A percentile compares a stretch with the other conserved stretches of the same genome.
Evolutionary conservation across 2,797 vertebrate genomes (phyloP).

Genomic region (Melanotaenia boesemani): DNA sequence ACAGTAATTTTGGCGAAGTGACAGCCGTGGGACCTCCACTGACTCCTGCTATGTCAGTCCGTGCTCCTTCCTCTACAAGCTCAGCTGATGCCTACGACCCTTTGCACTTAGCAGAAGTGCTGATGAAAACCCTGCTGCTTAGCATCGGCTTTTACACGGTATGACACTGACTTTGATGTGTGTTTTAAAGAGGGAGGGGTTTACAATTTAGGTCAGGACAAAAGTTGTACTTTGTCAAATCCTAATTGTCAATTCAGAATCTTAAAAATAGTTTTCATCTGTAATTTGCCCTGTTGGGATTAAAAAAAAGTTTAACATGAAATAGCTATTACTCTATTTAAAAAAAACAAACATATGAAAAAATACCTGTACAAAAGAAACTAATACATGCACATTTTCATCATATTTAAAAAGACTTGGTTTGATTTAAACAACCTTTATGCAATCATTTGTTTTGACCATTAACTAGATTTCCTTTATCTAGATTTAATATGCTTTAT

Average conservation of each 20-base stretch:
- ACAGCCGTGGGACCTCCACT: conserved; percentile 69
- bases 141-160: conserved; percentile 88
- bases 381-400: too few species aligned
- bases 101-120: conserved; percentile 84
- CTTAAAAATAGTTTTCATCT: not conserved
- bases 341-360: not conserved
- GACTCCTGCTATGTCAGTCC: conserved; percentile 60
- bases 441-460: not conserved
- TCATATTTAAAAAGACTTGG: too few species aligned
- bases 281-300: not conserved
- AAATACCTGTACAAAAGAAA: too few species aligned
- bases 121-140: conserved; percentile 85
- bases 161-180: conserved; percentile 24
- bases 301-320: not conserved
- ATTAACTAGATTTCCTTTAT: not conserved
- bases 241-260: not conserved
- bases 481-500: not conserved
- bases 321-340: not conserved
- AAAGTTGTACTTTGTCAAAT: not conserved
- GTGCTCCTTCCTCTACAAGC: conserved; percentile 67
- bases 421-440: too few species aligned
- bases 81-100: conserved; percentile 79
- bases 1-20: conserved; percentile 84
- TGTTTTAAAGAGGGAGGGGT: not conserved
- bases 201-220: not conserved